Percentiles rank a stretch among this genome's conserved stretches.
Evolutionary conservation across 2,888 invertebrate species (phyloP).

Genomic region (Acronicta alni): DNA sequence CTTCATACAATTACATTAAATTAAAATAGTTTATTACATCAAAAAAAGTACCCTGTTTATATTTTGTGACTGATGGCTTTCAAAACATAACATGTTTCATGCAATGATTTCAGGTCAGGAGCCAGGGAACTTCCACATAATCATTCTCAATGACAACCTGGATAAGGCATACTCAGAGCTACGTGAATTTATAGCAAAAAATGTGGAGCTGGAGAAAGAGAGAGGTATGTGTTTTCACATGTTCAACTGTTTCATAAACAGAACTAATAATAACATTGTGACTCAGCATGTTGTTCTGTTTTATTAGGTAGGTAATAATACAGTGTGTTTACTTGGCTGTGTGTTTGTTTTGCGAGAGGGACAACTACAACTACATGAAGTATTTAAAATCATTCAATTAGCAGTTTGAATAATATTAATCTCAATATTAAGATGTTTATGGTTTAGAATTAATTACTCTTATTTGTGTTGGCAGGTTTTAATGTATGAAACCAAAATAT

Average conservation of each 20-base stretch:
- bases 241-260: slow-evolving; percentile 8
- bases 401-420: not conserved
- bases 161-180: slow-evolving; percentile 94
- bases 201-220: slow-evolving; percentile 89
- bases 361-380: not conserved
- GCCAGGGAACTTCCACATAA: slow-evolving; percentile 94
- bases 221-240: slow-evolving; percentile 75
- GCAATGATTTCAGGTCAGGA: slow-evolving; percentile 76
- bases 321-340: not conserved
- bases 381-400: not conserved
- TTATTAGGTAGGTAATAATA: slow-evolving; percentile 6
- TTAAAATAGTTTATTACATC: too few relatives aligned
- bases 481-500: too few relatives aligned
- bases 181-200: slow-evolving; percentile 91
- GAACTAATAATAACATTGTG: slow-evolving; percentile 19
- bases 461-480: not conserved
- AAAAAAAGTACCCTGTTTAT: too few relatives aligned
- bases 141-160: slow-evolving; percentile 95
- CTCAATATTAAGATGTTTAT: too few relatives aligned
- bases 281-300: slow-evolving; percentile 36
- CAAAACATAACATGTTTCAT: slow-evolving; percentile 37
- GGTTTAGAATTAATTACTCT: not conserved
- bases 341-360: not conserved
- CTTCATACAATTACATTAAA: too few relatives aligned
- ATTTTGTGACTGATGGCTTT: too few relatives aligned